A percentile compares a stretch with the other conserved stretches of the same genome.
Evolutionary conservation across 2,888 invertebrate genomes (phyloP).

Genomic region (Tortricodes alternella): DNA sequence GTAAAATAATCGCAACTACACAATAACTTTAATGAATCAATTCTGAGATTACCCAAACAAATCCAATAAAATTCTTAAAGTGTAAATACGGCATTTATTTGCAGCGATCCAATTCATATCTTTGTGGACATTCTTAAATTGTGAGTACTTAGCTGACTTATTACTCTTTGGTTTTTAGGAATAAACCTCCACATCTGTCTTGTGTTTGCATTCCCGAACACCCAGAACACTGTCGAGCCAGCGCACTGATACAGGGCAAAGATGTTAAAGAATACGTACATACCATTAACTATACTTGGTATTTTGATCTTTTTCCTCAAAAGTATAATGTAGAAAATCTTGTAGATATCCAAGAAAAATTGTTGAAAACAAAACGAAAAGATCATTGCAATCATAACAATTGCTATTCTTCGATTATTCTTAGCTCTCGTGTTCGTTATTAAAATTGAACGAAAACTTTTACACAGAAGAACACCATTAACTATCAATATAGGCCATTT

Average conservation of each 20-base stretch:
- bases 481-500: slow-evolving; percentile 66
- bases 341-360: slow-evolving; percentile 54
- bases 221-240: slow-evolving; percentile 65
- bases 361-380: slow-evolving; percentile 67
- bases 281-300: slow-evolving; percentile 31
- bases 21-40: not conserved
- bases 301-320: slow-evolving; percentile 32
- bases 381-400: slow-evolving; percentile 61
- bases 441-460: slow-evolving; percentile 54
- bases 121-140: slow-evolving; percentile 11
- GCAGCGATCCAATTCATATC: not conserved
- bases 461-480: slow-evolving; percentile 56
- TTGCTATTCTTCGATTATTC: slow-evolving; percentile 51
- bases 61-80: not conserved
- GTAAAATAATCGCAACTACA: not conserved
- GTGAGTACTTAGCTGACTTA: slow-evolving; percentile 22
- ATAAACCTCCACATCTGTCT: slow-evolving; percentile 56
- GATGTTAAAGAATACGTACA: slow-evolving; percentile 41
- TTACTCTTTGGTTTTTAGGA: slow-evolving; percentile 23
- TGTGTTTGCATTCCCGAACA: slow-evolving; percentile 66
- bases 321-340: slow-evolving; percentile 45
- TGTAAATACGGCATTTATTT: too few relatives aligned
- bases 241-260: slow-evolving; percentile 63
- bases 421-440: slow-evolving; percentile 47
- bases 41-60: not conserved